A percentile compares a stretch with the other conserved stretches of the same genome.
These are phyloP conservation scores for Chionodraco myersi DNA, from an alignment of 2,113 vertebrate species.

Conservation along the genomic window DNA sequence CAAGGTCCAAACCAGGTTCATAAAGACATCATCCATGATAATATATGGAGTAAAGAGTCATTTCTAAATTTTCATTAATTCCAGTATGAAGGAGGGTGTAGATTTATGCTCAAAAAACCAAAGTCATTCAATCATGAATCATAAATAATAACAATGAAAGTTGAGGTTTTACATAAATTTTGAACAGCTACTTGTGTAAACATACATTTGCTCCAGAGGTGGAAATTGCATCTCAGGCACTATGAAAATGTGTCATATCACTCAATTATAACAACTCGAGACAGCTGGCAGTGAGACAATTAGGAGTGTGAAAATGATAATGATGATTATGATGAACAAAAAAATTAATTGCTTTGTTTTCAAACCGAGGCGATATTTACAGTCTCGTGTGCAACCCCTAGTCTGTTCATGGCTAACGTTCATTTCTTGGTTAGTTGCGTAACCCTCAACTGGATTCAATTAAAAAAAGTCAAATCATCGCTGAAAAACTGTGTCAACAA, in stretches of 20 bases:
- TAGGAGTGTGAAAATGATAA: conserved; percentile 83
- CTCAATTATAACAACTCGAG: conserved; percentile 82
- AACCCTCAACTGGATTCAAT: neutral
- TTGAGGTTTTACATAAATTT: conserved; percentile 42
- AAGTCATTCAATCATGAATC: conserved; percentile 14
- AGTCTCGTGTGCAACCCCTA: conserved; percentile 17
- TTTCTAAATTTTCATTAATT: conserved; percentile 37
- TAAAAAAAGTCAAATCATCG: neutral
- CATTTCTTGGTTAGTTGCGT: conserved; percentile 5
- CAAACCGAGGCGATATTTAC: conserved; percentile 62
- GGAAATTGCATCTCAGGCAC: conserved; percentile 70
- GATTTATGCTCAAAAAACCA: conserved; percentile 22
- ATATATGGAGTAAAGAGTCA: conserved; percentile 35
- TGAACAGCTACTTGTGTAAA: conserved; percentile 54
- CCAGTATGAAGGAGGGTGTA: neutral
- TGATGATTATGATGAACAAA: conserved; percentile 84
- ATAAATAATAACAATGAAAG: conserved; percentile 34
- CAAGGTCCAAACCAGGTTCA: conserved; percentile 70
- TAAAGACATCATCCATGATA: conserved; percentile 55
- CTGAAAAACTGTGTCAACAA: neutral
- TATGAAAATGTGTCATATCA: conserved; percentile 82
- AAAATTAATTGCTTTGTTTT: conserved; percentile 81
- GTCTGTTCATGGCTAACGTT: conserved; percentile 13
- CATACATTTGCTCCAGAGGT: conserved; percentile 61
- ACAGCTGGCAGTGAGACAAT: conserved; percentile 86